Evolutionary conservation across 1,140 invertebrate genomes (phyloP).

Genomic region (Tetramorium parvispinum): DNA sequence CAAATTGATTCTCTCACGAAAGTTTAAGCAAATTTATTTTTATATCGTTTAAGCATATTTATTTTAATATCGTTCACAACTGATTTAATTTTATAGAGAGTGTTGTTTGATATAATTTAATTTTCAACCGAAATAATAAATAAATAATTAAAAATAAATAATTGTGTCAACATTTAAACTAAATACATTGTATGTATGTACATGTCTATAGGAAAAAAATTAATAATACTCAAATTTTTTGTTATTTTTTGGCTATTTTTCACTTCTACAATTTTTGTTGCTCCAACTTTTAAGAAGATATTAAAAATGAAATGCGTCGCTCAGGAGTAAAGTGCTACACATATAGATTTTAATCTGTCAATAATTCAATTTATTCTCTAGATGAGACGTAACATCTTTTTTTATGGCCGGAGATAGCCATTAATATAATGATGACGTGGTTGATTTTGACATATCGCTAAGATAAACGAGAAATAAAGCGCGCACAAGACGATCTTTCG

Average conservation of each 20-base stretch:
- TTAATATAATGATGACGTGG: constrained; percentile 63
- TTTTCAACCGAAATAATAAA: not conserved
- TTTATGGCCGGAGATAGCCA: constrained; percentile 26
- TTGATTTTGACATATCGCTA: constrained; percentile 52
- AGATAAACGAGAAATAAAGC: constrained; percentile 58
- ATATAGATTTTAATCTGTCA: not conserved
- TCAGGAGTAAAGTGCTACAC: no score
- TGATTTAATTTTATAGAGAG: not conserved
- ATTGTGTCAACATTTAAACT: no score
- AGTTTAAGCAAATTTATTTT: not conserved
- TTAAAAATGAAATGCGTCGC: no score
- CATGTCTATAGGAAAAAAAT: no score
- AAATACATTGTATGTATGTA: no score
- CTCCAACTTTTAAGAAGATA: no score
- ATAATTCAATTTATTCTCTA: not conserved
- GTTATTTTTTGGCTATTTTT: no score
- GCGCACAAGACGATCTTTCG: constrained; percentile 39
- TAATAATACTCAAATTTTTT: no score
- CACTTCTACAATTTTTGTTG: no score
- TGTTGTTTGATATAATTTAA: not conserved
- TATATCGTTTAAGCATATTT: not conserved
- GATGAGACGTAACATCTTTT: constrained; percentile 7
- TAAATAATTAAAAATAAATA: no score
- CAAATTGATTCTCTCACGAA: not conserved
- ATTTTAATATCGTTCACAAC: not conserved